Evolutionary conservation across 2,888 invertebrate species (phyloP), one percentile per base, ranked within the genome.

Genomic region (Tenthredo scrophulariae): DNA sequence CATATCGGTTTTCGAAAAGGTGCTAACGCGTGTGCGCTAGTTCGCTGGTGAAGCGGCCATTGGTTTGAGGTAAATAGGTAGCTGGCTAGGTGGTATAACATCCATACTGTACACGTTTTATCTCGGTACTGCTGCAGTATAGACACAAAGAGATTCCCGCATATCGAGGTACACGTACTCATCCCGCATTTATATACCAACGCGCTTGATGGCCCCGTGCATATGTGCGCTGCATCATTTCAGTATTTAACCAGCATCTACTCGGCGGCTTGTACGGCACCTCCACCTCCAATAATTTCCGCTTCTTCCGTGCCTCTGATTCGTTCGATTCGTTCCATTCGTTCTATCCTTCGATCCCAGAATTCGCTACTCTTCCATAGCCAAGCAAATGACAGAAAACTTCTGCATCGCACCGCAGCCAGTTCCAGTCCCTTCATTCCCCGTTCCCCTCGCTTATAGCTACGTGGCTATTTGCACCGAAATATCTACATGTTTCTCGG

Each of bases 1-100:
- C 54, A 29, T 77, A 77, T 77, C 54, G 77, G 77, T 22, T 77
- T 77, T 77, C 77, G 29, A 50, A 54, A 77, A 77, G 54, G 77
- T 77, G 77, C 50, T 29, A 77, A 77, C 54, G 77, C 77, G 54
- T 77, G 77, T 54, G 75, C 75, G 43, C 75, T 29, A 54, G 54
- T 77, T 50, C 29, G 33, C 77, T 77, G n/a, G 77, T 50, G 77
- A 29, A 50, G 29, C 77, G 77, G 29, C 26, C 77, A 29, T 77
- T 75, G 43, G 75, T 26, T 77, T 33, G 18, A 50, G 26, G 77
- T 40, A 54, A 77, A 54, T 77, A 77, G 77, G 77, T 50, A 54
- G 33, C 77, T 54, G 43, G 72, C 40, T 74, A 74, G 72, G 72
- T 74, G 72, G 40, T 43, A 43, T 40, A 74, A 43, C 72, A 74